phyloP scores from a whole-genome alignment of 37 sponge, comb jelly and placozoan species.

The Oopsacas minuta region DNA sequence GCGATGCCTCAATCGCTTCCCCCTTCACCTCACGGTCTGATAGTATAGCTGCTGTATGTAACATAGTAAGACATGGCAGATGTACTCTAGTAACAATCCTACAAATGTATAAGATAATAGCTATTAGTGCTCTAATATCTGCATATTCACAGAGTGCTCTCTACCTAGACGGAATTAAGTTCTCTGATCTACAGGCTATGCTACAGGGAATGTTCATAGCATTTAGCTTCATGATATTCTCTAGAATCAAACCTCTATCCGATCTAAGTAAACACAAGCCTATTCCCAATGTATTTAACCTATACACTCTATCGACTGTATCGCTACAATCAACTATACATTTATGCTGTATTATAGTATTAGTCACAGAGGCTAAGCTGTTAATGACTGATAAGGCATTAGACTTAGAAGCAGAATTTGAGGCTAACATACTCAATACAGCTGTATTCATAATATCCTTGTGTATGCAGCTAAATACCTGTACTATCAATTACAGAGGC shows the following conservation, averaged over 20 bases:
- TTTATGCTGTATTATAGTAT: conserved; percentile 54
- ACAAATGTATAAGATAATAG: conserved; percentile 99
- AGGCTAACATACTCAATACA: conserved; percentile 72
- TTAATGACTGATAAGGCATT: conserved; percentile 21
- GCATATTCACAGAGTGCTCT: conserved; percentile 97
- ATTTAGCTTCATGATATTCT: conserved; percentile 80
- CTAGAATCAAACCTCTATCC: conserved; percentile 52
- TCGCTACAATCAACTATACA: conserved; percentile 71
- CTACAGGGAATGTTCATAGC: conserved; percentile 85
- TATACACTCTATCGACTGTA: conserved; percentile 84
- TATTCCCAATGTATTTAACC: conserved; percentile 87
- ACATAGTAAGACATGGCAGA: conserved; percentile 82
- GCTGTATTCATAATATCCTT: conserved; percentile 84
- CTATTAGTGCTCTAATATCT: conserved; percentile 86
- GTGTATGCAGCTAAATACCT: conserved; percentile 88
- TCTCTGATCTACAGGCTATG: conserved; percentile 86
- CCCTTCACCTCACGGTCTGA: conserved; percentile 84
- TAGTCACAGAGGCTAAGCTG: conserved; percentile 46
- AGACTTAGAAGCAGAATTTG: conserved; percentile 91
- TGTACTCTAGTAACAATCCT: conserved; percentile 93
- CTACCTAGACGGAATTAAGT: conserved; percentile 92
- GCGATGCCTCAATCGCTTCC: conserved; percentile 96
- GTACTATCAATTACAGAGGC: conserved; percentile 91
- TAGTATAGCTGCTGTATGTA: conserved; percentile 56
- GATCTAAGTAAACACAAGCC: conserved; percentile 75